Evolutionary conservation across 2,113 vertebrate genomes (phyloP), one percentile per base, ranked within the genome.

Genomic region (Symphodus melops): DNA sequence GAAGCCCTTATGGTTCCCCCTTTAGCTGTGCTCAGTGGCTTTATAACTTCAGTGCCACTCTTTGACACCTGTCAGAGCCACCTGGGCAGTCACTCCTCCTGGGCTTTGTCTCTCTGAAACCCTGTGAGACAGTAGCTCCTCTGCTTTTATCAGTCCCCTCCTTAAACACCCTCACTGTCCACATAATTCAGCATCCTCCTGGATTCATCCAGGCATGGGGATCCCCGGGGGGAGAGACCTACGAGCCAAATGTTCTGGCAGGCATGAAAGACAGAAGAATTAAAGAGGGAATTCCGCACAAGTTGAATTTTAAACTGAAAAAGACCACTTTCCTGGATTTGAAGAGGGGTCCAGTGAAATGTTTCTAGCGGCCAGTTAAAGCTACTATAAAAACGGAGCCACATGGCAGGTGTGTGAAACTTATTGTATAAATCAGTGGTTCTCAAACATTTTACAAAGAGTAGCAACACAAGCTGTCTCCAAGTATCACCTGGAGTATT

Each of bases 61-160:
- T 63, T 58, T 68, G 68, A 72, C 71, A 73, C 61, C 70, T 76
- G 69, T 67, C 65, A 49, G 36, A 79, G 17, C 51, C 59, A 75
- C 46, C 77, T 69, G 71, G 78, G 57, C 42, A 33, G 61, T 1
- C 17, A n/a, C 49, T 56, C 60, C 66, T 68, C 65, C 70, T 10
- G 10, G 77, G 56, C 75, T 51, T 5, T 10, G 14, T 58, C 60
- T 72, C 49, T 59, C 48, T 53, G 56, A 57, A 8, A 53, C 36
- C 25, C 14, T 25, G 19, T 17, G 59, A 81, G 68, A 73, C 61
- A 66, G 82, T 56, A 39, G 54, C 70, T 68, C 68, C 46, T 48
- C 56, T 53, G 33, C 48, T 41, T 66, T 67, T 25, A 59, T 83
- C 82, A 62, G 25, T 48, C 33, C 55, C 75, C 70, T 73, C 76